Evolutionary conservation across 2,888 invertebrate genomes (phyloP).

Genomic region (Sceliomorpha sp.): DNA sequence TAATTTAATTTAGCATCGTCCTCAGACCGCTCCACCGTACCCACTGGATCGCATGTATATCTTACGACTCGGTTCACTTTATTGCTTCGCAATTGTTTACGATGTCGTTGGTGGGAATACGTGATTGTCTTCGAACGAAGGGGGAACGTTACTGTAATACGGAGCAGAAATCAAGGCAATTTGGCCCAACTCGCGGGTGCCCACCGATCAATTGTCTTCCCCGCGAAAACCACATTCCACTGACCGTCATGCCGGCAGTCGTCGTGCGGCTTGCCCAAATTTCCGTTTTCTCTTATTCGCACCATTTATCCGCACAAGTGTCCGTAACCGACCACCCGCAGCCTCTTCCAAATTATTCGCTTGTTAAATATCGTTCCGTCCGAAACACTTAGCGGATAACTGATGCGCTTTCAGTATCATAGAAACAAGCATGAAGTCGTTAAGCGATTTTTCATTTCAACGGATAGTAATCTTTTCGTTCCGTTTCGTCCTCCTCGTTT

Average conservation of each 20-base stretch:
- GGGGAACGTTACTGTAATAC: constrained; percentile 5
- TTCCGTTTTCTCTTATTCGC: constrained; percentile 27
- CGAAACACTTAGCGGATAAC: background rate
- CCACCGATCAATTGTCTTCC: constrained; percentile 29
- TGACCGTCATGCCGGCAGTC: constrained; percentile 20
- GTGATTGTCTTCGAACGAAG: constrained; percentile 9
- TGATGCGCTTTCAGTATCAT: background rate
- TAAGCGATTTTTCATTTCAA: too few species aligned
- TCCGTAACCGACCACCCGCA: constrained; percentile 2
- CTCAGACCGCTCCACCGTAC: too few species aligned
- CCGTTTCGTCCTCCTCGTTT: too few species aligned
- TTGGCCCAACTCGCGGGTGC: constrained; percentile 11
- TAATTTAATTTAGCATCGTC: too few species aligned
- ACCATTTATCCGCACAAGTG: constrained; percentile 21
- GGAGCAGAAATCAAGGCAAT: constrained; percentile 20
- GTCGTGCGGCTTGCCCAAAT: constrained; percentile 22
- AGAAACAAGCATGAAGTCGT: too few species aligned
- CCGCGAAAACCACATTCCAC: constrained; percentile 29
- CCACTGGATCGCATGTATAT: too few species aligned
- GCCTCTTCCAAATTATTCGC: constrained; percentile 1
- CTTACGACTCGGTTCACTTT: too few species aligned
- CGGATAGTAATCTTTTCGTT: too few species aligned
- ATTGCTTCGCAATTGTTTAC: constrained; percentile 17
- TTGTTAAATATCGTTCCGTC: constrained; percentile 11
- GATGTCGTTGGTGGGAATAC: constrained; percentile 4